Evolutionary conservation across 2,113 vertebrate species (phyloP).

Genomic region (Pelodiscus sinensis): DNA sequence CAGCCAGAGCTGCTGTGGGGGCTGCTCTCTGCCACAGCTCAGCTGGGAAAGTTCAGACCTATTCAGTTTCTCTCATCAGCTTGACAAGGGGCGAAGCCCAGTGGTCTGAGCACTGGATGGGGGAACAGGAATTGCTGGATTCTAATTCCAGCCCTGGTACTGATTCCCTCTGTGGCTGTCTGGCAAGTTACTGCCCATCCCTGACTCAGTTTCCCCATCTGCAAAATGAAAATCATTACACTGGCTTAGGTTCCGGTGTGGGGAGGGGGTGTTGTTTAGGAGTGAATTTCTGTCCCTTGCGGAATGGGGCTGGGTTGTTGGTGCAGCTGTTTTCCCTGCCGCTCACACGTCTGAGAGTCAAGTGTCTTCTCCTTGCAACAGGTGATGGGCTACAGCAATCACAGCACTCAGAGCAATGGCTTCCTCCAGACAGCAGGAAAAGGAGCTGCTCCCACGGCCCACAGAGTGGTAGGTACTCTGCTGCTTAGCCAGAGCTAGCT

Average conservation of each 20-base stretch:
- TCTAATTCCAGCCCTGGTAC: neutral
- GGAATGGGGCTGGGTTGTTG: neutral
- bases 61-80: neutral
- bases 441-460: constrained; percentile 73
- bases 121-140: neutral
- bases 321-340: neutral
- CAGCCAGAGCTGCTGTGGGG: neutral
- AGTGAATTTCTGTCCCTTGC: neutral
- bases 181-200: neutral
- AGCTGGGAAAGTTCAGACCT: neutral
- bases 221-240: neutral
- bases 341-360: neutral
- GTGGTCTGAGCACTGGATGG: neutral
- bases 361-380: constrained; percentile 20
- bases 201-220: neutral
- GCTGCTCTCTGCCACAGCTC: neutral
- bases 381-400: constrained; percentile 70
- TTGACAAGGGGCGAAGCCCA: neutral
- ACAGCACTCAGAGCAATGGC: constrained; percentile 86
- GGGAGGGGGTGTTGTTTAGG: neutral
- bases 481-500: neutral
- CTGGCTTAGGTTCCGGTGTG: neutral
- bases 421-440: constrained; percentile 82
- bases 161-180: neutral
- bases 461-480: constrained; percentile 80